A percentile compares a stretch with the other conserved stretches of the same genome.
These are phyloP conservation scores for Formica aserva DNA, from an alignment of 2,888 invertebrate species.

Conservation along the genomic window DNA sequence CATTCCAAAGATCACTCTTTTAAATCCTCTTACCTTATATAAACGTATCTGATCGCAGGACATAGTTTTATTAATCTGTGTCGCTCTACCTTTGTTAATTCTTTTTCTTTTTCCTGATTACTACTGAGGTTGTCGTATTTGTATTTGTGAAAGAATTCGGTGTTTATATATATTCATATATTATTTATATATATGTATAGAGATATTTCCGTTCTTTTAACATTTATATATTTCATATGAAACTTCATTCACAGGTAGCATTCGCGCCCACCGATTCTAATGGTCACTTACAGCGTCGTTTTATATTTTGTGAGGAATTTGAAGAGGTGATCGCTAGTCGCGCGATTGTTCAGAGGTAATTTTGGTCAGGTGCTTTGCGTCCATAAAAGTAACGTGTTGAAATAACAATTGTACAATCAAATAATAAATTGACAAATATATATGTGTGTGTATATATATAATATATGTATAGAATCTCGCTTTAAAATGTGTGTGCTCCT, in stretches of 20 bases:
- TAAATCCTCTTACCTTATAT: slow-evolving; percentile 65
- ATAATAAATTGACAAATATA: slow-evolving; percentile 24
- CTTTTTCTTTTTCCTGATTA: slow-evolving; percentile 70
- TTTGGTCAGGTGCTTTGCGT: slow-evolving; percentile 72
- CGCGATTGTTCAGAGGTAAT: slow-evolving; percentile 76
- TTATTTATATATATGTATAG: slow-evolving; percentile 76
- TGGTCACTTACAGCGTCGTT: slow-evolving; percentile 62
- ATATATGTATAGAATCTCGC: slow-evolving; percentile 32
- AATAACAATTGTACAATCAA: slow-evolving; percentile 47
- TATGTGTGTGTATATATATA: background rate
- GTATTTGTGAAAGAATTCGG: slow-evolving; percentile 74
- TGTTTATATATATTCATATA: slow-evolving; percentile 72
- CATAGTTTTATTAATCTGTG: slow-evolving; percentile 62
- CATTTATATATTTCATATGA: slow-evolving; percentile 81
- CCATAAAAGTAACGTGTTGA: slow-evolving; percentile 43
- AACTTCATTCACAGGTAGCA: slow-evolving; percentile 83
- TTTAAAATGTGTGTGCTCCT: slow-evolving; percentile 8
- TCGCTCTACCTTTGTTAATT: slow-evolving; percentile 69
- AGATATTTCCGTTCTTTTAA: slow-evolving; percentile 78
- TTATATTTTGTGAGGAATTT: slow-evolving; percentile 70
- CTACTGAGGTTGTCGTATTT: slow-evolving; percentile 75
- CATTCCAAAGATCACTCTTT: slow-evolving; percentile 56
- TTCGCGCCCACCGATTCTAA: slow-evolving; percentile 79
- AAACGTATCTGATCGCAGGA: slow-evolving; percentile 63
- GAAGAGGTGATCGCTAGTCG: slow-evolving; percentile 72